Base-by-base conservation (phyloP, 2,797 vertebrate genomes). In the Pogoniulus pusillus region DNA sequence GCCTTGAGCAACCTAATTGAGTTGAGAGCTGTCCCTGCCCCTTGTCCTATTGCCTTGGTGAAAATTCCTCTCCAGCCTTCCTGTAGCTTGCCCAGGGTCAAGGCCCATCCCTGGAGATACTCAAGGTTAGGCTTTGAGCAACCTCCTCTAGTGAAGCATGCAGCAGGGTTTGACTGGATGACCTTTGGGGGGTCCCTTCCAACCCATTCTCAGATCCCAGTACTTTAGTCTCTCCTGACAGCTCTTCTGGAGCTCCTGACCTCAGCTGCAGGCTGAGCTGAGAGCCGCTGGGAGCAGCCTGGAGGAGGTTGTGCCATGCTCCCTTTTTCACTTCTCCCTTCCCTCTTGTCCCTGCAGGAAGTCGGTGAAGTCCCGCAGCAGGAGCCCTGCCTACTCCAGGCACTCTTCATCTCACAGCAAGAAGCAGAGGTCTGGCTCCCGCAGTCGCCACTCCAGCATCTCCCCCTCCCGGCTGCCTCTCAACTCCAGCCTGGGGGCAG, bases 401-500 rank as follows among this genome's bases (percentile, higher is more conserved):
- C 98, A 98, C 66, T 99, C 99, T 27, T 98, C 98, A 86, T 98
- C 99, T 80, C 98, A 98, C 82, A 98, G 94, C 85, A 99, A 99
- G 83, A 98, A 99, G 96, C 97, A 98, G 64, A 96, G 97, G 95
- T 98, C 98, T n/a, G 97, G 98, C 73, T 98, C 98, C 53, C 98
- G 97, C 82, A 98, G 97, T 93, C 98, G 98, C 81, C 98, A 99
- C 73, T 96, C 98, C 85, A 99, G 98, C 94, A 99, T 99, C 84
- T 99, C 99, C 14, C 99, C 92, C 69, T 98, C 97, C 5, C 97
- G 98, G 60, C 97, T 99, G 68, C 99, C 99, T 0, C 97, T 99
- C 27, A 98, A 98, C 95, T 99, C 99, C 89, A 99, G 99, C 84
- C 97, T 99, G 26, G 99, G 99, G 32, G 99, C 99, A 14, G 99